Evolutionary conservation across 2,113 vertebrate genomes (phyloP).

Genomic region (Rhea pennata): DNA sequence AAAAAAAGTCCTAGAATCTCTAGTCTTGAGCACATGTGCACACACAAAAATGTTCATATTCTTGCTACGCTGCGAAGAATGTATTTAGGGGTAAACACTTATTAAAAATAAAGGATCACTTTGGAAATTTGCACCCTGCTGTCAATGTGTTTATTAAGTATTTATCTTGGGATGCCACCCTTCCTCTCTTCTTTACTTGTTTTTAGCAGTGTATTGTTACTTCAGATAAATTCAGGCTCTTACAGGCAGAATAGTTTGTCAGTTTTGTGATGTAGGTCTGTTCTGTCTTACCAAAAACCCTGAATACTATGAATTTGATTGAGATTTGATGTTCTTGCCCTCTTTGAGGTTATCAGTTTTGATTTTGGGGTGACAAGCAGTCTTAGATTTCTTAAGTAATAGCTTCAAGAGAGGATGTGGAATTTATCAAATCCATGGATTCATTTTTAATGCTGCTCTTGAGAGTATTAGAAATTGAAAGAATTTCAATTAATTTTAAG

Average conservation of each 20-base stretch:
- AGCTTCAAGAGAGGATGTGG: not conserved
- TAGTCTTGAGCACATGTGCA: conserved; percentile 23
- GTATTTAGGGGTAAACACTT: conserved; percentile 56
- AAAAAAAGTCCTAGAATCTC: conserved; percentile 15
- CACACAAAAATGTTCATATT: not conserved
- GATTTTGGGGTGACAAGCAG: not conserved
- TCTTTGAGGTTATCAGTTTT: not conserved
- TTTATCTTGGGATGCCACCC: conserved; percentile 65
- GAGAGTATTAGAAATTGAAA: not conserved
- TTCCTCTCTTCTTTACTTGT: conserved; percentile 46
- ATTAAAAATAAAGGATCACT: conserved; percentile 54
- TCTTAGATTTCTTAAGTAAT: not conserved
- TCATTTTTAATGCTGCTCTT: not conserved
- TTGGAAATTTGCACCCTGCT: conserved; percentile 25
- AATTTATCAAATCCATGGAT: not conserved
- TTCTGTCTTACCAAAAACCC: not conserved
- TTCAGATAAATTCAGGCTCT: not conserved
- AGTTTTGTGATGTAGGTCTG: not conserved
- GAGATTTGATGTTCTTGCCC: not conserved
- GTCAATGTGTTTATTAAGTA: conserved; percentile 45
- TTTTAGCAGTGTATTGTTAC: conserved; percentile 12
- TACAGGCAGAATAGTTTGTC: not conserved
- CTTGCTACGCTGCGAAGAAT: conserved; percentile 54
- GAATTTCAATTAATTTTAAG: not conserved
- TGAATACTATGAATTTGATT: not conserved